Evolutionary conservation across 1,140 invertebrate genomes (phyloP).

Genomic region (Popillia japonica): DNA sequence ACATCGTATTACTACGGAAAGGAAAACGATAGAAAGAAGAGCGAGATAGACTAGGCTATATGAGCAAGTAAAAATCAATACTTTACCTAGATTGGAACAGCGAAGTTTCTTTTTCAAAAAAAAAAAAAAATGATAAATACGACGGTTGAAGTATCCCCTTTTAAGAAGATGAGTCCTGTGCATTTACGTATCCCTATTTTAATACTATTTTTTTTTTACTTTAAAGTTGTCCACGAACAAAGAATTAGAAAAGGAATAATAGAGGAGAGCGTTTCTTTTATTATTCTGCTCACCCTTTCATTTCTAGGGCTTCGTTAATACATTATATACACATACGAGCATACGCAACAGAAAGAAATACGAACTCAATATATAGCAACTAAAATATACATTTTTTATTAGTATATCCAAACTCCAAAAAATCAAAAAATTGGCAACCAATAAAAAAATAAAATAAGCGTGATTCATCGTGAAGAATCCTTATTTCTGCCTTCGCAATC

Average conservation of each 20-base stretch:
- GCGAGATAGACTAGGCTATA: conserved; percentile 42
- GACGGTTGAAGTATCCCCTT: background rate
- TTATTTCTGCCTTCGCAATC: background rate
- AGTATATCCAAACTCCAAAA: conserved; percentile 14
- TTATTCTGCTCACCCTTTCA: background rate
- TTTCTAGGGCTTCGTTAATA: background rate
- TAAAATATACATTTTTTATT: background rate
- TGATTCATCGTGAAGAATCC: background rate
- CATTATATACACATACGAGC: background rate
- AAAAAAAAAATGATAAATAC: background rate
- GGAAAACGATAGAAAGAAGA: background rate
- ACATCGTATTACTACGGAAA: background rate
- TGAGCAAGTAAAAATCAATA: conserved; percentile 53
- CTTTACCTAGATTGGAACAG: conserved; percentile 47
- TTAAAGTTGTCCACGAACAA: too few relatives aligned
- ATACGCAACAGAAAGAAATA: background rate
- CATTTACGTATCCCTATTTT: background rate
- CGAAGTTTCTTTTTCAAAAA: background rate
- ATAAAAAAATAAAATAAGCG: conserved; percentile 2
- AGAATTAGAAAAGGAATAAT: background rate
- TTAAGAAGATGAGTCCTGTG: background rate
- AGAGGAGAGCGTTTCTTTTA: too few relatives aligned
- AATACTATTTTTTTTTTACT: too few relatives aligned
- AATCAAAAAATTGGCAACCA: conserved; percentile 4
- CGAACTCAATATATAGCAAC: background rate